These are phyloP conservation scores for Danaus chrysippus DNA, from an alignment of 2,888 invertebrate species.

Conservation along the genomic window DNA sequence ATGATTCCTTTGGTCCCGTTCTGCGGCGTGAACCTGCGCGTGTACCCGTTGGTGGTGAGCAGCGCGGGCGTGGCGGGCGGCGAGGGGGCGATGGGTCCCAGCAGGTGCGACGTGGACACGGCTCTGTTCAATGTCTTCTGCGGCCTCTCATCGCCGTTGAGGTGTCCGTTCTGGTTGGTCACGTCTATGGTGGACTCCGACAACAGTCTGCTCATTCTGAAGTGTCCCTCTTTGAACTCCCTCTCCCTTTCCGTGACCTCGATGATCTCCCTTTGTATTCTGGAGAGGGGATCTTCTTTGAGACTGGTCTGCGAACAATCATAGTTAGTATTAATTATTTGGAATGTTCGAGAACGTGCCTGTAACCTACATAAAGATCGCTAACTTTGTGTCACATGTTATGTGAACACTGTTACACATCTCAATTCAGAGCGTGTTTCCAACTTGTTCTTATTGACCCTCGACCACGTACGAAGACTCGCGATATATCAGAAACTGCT, in stretches of 20 bases:
- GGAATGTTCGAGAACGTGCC: slow-evolving; percentile 17
- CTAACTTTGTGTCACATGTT: slow-evolving; percentile 16
- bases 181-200: slow-evolving; percentile 73
- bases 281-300: slow-evolving; percentile 85
- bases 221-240: slow-evolving; percentile 84
- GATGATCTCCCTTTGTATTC: slow-evolving; percentile 94
- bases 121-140: slow-evolving; percentile 61
- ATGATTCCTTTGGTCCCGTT: slow-evolving; percentile 87
- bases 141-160: slow-evolving; percentile 57
- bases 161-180: slow-evolving; percentile 67
- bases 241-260: slow-evolving; percentile 91
- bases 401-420: slow-evolving; percentile 19
- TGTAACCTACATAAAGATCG: slow-evolving; percentile 18
- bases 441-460: slow-evolving; percentile 37
- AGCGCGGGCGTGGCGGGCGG: slow-evolving; percentile 57
- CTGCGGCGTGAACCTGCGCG: slow-evolving; percentile 81
- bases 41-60: slow-evolving; percentile 71
- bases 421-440: slow-evolving; percentile 21
- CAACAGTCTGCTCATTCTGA: slow-evolving; percentile 64
- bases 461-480: slow-evolving; percentile 18
- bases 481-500: slow-evolving; percentile 2
- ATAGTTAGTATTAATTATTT: slow-evolving; percentile 12
- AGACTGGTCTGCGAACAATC: slow-evolving; percentile 70
- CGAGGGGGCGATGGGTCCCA: slow-evolving; percentile 61
- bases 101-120: slow-evolving; percentile 68